A percentile compares a stretch with the other conserved stretches of the same genome.
Evolutionary conservation across 2,888 invertebrate species (phyloP).

Genomic region (Fragum fragum): DNA sequence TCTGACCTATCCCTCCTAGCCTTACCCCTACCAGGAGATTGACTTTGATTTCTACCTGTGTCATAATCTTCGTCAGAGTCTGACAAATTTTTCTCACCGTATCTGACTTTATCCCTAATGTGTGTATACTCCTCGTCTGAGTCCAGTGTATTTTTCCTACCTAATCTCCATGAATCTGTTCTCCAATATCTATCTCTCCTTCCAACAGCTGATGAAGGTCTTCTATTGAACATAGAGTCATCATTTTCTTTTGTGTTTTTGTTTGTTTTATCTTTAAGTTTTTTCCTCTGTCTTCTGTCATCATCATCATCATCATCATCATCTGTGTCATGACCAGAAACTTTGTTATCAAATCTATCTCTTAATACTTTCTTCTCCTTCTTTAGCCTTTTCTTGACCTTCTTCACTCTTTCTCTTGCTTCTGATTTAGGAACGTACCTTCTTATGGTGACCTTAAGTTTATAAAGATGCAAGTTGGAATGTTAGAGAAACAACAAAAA

Average conservation of each 20-base stretch:
- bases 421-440: slow-evolving; percentile 75
- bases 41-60: not conserved
- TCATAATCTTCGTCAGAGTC: slow-evolving; percentile 30
- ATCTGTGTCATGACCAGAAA: not conserved
- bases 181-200: slow-evolving; percentile 12
- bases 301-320: slow-evolving; percentile 4
- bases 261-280: not conserved
- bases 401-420: slow-evolving; percentile 68
- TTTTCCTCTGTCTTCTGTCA: not conserved
- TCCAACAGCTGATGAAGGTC: slow-evolving; percentile 51
- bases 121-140: not conserved
- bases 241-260: not conserved
- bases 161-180: slow-evolving; percentile 11
- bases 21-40: not conserved
- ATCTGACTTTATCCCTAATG: not conserved
- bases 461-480: not conserved
- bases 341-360: not conserved
- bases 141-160: not conserved
- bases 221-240: not conserved
- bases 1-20: slow-evolving; percentile 6
- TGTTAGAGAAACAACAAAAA: too few species aligned
- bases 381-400: slow-evolving; percentile 69
- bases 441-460: slow-evolving; percentile 74
- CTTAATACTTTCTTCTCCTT: slow-evolving; percentile 40
- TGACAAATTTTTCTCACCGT: not conserved